These are phyloP conservation scores for Stenopsyche tienmushanensis DNA, from an alignment of 1,140 invertebrate genomes.

Conservation along the genomic window DNA sequence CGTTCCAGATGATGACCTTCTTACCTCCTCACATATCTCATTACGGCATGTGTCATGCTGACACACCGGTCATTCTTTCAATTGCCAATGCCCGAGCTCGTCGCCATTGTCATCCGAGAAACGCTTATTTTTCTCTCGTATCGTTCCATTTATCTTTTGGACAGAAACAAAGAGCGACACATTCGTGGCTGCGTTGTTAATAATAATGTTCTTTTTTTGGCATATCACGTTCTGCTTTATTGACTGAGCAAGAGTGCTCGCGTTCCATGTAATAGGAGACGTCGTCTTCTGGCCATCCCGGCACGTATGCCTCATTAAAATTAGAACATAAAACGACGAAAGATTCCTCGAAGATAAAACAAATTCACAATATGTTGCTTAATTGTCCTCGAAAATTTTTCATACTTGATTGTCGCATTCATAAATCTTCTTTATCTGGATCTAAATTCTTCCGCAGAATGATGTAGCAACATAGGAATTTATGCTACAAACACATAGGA, in stretches of 20 bases:
- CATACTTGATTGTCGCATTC: too few species aligned
- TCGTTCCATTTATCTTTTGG: slow-evolving; percentile 12
- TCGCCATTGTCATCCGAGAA: slow-evolving; percentile 10
- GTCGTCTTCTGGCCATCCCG: too few species aligned
- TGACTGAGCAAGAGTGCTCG: not conserved
- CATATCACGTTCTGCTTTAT: slow-evolving; percentile 18
- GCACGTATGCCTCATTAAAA: too few species aligned
- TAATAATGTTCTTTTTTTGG: slow-evolving; percentile 2
- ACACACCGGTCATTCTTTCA: slow-evolving; percentile 17
- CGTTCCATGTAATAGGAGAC: not conserved
- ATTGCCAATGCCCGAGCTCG: slow-evolving; percentile 6
- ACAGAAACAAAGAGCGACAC: slow-evolving; percentile 8
- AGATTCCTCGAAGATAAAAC: too few species aligned
- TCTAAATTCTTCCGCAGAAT: too few species aligned
- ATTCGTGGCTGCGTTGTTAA: not conserved
- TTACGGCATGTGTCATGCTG: slow-evolving; percentile 17
- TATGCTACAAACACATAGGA: too few species aligned
- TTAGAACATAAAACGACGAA: too few species aligned
- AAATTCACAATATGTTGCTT: too few species aligned
- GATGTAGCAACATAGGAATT: too few species aligned
- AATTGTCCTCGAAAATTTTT: too few species aligned
- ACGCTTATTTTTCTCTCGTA: slow-evolving; percentile 12
- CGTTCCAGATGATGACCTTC: slow-evolving; percentile 19
- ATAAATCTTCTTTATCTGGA: too few species aligned
- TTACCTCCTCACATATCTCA: slow-evolving; percentile 15